A percentile compares a stretch with the other conserved stretches of the same genome.
Conservation (phyloP, 1,140 invertebrate genomes). For the Schlechtendalia chinensis region DNA sequence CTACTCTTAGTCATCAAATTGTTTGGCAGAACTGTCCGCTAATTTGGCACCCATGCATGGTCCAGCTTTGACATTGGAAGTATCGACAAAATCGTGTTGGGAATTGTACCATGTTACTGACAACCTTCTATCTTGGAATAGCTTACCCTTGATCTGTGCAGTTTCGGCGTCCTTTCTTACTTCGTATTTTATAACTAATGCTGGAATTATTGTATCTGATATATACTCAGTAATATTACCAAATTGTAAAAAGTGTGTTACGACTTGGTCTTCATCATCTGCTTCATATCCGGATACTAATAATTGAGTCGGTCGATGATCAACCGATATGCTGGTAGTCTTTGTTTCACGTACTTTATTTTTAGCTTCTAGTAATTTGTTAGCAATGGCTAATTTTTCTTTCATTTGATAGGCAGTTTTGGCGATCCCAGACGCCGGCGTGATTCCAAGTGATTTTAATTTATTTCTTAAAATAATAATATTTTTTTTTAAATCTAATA, state of each 20-base stretch:
- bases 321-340: constrained; percentile 41
- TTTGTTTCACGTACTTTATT: constrained; percentile 44
- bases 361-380: constrained; percentile 43
- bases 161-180: constrained; percentile 72
- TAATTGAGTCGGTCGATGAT: constrained; percentile 44
- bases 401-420: constrained; percentile 47
- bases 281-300: constrained; percentile 48
- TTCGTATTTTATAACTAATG: constrained; percentile 70
- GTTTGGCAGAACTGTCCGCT: constrained; percentile 5
- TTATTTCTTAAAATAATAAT: constrained; percentile 41
- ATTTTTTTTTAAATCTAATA: constrained; percentile 45
- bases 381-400: constrained; percentile 43
- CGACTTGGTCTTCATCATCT: constrained; percentile 46
- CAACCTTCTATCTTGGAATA: constrained; percentile 63
- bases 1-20: constrained; percentile 1
- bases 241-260: constrained; percentile 63
- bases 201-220: constrained; percentile 66
- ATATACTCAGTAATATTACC: constrained; percentile 71
- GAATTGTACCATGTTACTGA: constrained; percentile 56
- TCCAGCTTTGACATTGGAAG: constrained; percentile 45
- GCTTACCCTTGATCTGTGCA: constrained; percentile 65
- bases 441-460: constrained; percentile 31
- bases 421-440: not conserved
- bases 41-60: constrained; percentile 29
- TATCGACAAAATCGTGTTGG: constrained; percentile 50